Evolutionary conservation across 2,113 vertebrate genomes (phyloP), one percentile per base, ranked within the genome.

Genomic region (Percina caprodes): DNA sequence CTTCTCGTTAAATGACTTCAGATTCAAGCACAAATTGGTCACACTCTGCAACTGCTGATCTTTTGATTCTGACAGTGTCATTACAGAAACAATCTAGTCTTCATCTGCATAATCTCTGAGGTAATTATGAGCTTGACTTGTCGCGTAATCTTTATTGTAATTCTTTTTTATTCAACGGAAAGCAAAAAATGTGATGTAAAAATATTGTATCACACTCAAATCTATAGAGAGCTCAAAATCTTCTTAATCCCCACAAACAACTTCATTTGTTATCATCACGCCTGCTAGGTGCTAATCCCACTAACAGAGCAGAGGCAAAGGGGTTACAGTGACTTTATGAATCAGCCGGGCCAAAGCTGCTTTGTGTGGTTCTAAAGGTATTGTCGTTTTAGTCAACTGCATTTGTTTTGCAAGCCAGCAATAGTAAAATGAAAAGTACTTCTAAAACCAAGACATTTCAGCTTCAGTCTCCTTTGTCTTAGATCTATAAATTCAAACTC

Each of bases 81-180:
- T 95, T 94, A 92, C 77, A 87, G 91, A 95, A 92, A 84, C 93
- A 91, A 94, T 94, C 88, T 86, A 24, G 77, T 59, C 68, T 52
- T 68, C 86, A 94, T 94, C 91, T 94, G 91, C 92, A 94, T 94
- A 94, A 95, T 95, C 94, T 94, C 89, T 79, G 78, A 93, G 86
- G 84, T 92, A 93, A 95, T 95, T 94, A 95, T 89, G 54, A 92
- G 94, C 91, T 90, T 81, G 84, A 94, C 93, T 95, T 93, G 91
- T 87, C 91, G 52, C 86, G 72, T 92, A 94, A 94, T 95, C 93
- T 93, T 92, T 90, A 89, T 87, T 86, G 85, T 87, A 74, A 79
- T 84, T 69, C 21, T 33, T 67, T 56, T 77, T 69, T 76, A 79
- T 76, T 77, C 60, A 52, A 90, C 76, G 74, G 83, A 88, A 93